Conservation (phyloP, 2,888 invertebrate genomes). For the Papilio elwesi region DNA sequence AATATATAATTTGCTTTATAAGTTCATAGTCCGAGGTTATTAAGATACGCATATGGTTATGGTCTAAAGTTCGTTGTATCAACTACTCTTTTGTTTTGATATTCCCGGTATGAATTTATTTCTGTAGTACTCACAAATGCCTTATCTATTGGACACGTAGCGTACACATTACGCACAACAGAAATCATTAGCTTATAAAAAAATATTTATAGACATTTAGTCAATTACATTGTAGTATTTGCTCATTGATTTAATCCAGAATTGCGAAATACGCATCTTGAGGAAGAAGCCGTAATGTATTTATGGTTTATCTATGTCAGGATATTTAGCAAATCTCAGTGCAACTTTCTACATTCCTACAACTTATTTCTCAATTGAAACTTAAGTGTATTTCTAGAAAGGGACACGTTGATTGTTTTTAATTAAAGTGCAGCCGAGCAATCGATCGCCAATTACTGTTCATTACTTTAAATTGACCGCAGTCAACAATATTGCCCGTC, state of each 20-base stretch:
- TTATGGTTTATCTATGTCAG: neutral
- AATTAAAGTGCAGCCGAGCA: conserved; percentile 63
- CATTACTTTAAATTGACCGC: conserved; percentile 35
- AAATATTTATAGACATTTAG: neutral
- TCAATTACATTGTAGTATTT: neutral
- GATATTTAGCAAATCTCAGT: neutral
- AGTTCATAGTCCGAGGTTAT: conserved; percentile 32
- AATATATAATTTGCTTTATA: conserved; percentile 19
- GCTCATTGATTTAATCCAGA: neutral
- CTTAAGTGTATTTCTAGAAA: conserved; percentile 36
- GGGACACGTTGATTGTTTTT: conserved; percentile 62
- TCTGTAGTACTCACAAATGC: conserved; percentile 4
- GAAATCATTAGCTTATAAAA: neutral
- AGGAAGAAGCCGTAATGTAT: too few relatives aligned
- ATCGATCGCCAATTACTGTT: conserved; percentile 65
- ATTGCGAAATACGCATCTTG: neutral
- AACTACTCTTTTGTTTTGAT: conserved; percentile 19
- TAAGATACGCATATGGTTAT: conserved; percentile 37
- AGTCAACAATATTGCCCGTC: conserved; percentile 21
- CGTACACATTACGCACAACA: neutral
- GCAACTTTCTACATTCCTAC: neutral
- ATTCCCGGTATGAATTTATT: neutral
- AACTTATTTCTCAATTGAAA: conserved; percentile 9
- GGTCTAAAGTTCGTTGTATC: conserved; percentile 44
- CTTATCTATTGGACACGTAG: neutral